Evolutionary conservation across 1,140 invertebrate species (phyloP).

Genomic region (Leptinotarsa texana): DNA sequence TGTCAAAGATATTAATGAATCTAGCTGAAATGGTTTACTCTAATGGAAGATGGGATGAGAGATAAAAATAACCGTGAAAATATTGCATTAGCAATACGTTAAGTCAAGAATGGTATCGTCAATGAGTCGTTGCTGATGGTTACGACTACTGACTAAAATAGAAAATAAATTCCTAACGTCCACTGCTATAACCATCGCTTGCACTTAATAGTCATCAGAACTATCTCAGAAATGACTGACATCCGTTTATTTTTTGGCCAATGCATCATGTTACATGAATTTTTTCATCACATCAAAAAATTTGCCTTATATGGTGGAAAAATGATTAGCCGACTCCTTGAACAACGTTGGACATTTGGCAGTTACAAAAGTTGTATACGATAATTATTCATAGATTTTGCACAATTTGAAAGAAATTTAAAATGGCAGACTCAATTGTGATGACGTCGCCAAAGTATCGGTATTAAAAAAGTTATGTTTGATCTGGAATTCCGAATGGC

Average conservation of each 20-base stretch:
- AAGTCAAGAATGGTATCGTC: too few relatives aligned
- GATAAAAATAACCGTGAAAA: too few relatives aligned
- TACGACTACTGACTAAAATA: too few relatives aligned
- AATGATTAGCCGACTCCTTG: too few relatives aligned
- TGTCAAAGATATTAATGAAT: too few relatives aligned
- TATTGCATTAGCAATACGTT: too few relatives aligned
- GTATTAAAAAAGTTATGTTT: neutral
- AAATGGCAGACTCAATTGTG: neutral
- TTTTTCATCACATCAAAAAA: neutral
- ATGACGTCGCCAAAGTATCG: neutral
- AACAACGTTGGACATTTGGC: neutral
- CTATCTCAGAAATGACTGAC: neutral
- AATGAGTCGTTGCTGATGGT: too few relatives aligned
- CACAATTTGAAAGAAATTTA: neutral
- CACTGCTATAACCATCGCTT: too few relatives aligned
- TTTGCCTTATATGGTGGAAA: neutral
- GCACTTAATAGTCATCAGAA: too few relatives aligned
- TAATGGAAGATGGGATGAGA: too few relatives aligned
- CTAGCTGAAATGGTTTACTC: too few relatives aligned
- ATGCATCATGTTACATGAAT: neutral
- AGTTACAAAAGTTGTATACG: neutral
- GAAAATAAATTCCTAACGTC: too few relatives aligned
- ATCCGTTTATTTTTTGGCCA: constrained; percentile 13
- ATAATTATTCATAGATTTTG: neutral
- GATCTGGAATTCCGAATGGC: constrained; percentile 4